Evolutionary conservation across 2,113 vertebrate genomes (phyloP).

Genomic region (Peromyscus polionotus): DNA sequence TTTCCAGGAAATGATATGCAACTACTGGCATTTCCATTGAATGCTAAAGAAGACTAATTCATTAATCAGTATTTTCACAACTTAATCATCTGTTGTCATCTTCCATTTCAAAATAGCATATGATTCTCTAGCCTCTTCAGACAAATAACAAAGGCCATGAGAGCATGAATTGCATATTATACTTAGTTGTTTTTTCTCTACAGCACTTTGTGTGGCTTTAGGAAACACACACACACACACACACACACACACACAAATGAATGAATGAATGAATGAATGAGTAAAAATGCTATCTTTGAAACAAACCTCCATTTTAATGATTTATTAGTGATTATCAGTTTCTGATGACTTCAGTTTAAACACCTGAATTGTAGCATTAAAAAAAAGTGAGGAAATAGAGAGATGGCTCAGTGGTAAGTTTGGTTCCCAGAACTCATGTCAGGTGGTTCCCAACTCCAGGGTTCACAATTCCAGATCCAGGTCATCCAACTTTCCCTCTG

Average conservation of each 20-base stretch:
- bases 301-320: neutral
- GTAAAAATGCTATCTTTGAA: neutral
- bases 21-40: neutral
- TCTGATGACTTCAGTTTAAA: neutral
- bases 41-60: neutral
- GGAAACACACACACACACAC: neutral
- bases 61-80: neutral
- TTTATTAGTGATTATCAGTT: neutral
- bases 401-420: neutral
- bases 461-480: too few relatives aligned
- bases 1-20: neutral
- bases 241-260: too few relatives aligned
- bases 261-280: neutral
- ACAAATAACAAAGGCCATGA: neutral
- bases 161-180: neutral
- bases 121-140: neutral
- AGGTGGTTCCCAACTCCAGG: too few relatives aligned
- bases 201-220: neutral
- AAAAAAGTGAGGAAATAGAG: neutral
- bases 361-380: neutral
- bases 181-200: neutral
- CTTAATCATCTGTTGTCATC: neutral
- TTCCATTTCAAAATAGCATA: neutral
- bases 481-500: too few relatives aligned
- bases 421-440: neutral